Evolutionary conservation across 2,888 invertebrate species (phyloP).

Genomic region (Ceraclea dissimilis): DNA sequence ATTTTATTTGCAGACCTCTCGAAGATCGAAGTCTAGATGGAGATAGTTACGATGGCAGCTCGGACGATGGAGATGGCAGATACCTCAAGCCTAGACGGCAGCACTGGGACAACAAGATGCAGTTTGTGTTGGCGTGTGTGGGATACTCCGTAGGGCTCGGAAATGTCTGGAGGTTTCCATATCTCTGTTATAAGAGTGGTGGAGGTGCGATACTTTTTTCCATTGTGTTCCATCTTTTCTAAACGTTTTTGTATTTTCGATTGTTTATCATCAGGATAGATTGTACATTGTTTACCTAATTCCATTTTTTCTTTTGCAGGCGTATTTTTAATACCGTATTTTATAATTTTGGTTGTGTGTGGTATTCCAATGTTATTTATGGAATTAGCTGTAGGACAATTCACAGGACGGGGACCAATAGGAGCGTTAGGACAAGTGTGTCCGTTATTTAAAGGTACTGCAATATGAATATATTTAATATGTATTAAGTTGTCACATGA

Average conservation of each 20-base stretch:
- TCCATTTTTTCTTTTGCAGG: conserved; percentile 52
- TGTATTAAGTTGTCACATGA: no score
- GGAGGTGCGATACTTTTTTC: conserved; percentile 53
- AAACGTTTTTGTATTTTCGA: no score
- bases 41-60: conserved; percentile 66
- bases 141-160: conserved; percentile 85
- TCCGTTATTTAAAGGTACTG: conserved; percentile 83
- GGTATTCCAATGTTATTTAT: conserved; percentile 90
- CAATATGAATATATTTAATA: neutral
- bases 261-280: no score
- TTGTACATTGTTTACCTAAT: neutral
- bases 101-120: conserved; percentile 83
- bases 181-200: conserved; percentile 84
- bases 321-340: conserved; percentile 91
- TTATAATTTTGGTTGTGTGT: conserved; percentile 82
- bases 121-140: conserved; percentile 82
- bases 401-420: conserved; percentile 86
- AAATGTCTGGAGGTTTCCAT: conserved; percentile 90
- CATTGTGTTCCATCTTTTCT: no score
- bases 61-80: conserved; percentile 59
- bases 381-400: conserved; percentile 90
- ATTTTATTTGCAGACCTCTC: conserved; percentile 49
- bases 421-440: conserved; percentile 86
- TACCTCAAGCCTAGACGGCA: conserved; percentile 70
- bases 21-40: conserved; percentile 68